These are phyloP conservation scores for Amazona finschi DNA, from an alignment of 2,797 vertebrate genomes.

Conservation along the genomic window DNA sequence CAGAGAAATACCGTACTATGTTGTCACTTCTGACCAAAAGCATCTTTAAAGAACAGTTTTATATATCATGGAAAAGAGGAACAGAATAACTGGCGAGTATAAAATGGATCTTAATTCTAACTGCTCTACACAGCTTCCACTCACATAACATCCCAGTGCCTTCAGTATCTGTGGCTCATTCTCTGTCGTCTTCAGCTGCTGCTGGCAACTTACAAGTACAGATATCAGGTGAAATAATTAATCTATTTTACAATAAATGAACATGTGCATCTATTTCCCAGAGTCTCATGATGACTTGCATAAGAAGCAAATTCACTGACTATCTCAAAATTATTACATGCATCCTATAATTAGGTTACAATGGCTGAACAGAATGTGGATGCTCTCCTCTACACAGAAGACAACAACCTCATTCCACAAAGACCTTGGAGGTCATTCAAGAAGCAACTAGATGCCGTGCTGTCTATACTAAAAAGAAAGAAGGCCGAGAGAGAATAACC, in stretches of 20 bases:
- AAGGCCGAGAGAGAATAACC: slow-evolving; percentile 31
- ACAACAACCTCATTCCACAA: slow-evolving; percentile 79
- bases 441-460: slow-evolving; percentile 79
- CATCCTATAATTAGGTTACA: slow-evolving; percentile 81
- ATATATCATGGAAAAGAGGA: slow-evolving; percentile 1
- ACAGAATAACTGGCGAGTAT: slow-evolving; percentile 5
- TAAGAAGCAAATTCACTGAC: slow-evolving; percentile 76
- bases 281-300: slow-evolving; percentile 71
- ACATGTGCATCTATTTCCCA: slow-evolving; percentile 76
- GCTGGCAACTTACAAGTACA: slow-evolving; percentile 71
- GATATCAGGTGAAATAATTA: slow-evolving; percentile 81
- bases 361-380: slow-evolving; percentile 77
- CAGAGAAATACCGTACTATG: not conserved
- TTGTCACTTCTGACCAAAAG: not conserved
- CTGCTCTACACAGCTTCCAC: not conserved
- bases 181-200: slow-evolving; percentile 37
- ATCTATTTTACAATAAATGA: slow-evolving; percentile 78
- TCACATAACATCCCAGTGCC: not conserved
- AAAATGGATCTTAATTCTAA: slow-evolving; percentile 20
- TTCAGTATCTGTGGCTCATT: not conserved
- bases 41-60: slow-evolving; percentile 15
- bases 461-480: slow-evolving; percentile 66
- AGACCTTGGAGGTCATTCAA: slow-evolving; percentile 78
- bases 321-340: slow-evolving; percentile 80
- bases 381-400: slow-evolving; percentile 72